phyloP scores from a whole-genome alignment of 2,113 vertebrate genomes.

The Ciconia stormi region DNA sequence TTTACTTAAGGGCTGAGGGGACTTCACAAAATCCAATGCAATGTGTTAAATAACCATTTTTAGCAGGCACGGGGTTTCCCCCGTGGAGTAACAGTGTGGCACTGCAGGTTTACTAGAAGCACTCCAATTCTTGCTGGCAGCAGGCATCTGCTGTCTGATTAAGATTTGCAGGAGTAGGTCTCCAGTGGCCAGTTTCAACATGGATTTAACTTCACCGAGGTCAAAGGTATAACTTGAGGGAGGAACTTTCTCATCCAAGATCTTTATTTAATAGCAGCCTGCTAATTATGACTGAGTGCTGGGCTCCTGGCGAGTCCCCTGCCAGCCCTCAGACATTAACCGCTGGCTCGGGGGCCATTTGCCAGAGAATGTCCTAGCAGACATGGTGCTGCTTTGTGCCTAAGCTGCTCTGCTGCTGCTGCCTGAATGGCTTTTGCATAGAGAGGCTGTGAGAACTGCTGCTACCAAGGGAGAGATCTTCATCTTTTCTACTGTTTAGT shows the following conservation, averaged over 20 bases:
- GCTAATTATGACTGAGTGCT: constrained; percentile 15
- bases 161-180: constrained; percentile 32
- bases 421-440: background rate
- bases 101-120: background rate
- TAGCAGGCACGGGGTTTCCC: background rate
- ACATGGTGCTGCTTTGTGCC: background rate
- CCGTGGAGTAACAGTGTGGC: background rate
- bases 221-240: constrained; percentile 34
- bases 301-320: background rate
- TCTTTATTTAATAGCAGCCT: constrained; percentile 51
- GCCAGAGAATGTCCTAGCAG: background rate
- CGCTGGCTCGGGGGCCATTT: background rate
- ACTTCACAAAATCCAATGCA: background rate
- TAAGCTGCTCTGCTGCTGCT: background rate
- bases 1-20: background rate
- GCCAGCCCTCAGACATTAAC: background rate
- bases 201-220: constrained; percentile 32
- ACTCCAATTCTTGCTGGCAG: background rate
- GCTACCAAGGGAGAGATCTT: background rate
- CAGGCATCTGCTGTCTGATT: constrained; percentile 33
- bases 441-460: background rate
- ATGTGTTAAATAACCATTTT: background rate
- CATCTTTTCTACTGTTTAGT: background rate
- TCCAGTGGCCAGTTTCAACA: constrained; percentile 25
- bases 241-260: constrained; percentile 8